Evolutionary conservation across 2,797 vertebrate species (phyloP).

Genomic region (Arctocebus calabarensis): DNA sequence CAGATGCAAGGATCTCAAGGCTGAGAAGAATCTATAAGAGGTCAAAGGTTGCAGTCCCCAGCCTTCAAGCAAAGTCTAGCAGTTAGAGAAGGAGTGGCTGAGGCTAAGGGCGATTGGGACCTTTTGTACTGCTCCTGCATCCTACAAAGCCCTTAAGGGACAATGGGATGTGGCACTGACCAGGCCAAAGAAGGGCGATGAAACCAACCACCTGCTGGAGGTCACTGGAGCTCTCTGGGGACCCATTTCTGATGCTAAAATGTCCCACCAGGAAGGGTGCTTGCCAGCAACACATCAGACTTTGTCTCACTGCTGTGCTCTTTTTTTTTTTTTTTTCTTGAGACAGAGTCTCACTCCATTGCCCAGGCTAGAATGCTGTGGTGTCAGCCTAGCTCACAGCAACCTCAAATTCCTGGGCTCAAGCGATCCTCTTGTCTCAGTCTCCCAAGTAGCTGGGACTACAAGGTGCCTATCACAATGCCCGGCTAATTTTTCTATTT

Average conservation of each 20-base stretch:
- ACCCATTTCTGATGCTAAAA: no score
- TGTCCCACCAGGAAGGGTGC: rapidly evolving
- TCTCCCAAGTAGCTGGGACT: no score
- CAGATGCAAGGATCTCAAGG: background rate
- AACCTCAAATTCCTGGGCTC: no score
- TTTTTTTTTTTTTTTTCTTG: no score
- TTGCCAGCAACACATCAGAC: rapidly evolving
- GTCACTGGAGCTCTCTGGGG: background rate
- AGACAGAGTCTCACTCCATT: no score
- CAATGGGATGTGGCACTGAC: background rate
- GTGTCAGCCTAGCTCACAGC: no score
- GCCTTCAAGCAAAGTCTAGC: background rate
- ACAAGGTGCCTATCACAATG: no score
- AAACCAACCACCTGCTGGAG: background rate
- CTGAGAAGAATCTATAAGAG: background rate
- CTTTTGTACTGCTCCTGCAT: background rate
- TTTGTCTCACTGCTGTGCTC: background rate
- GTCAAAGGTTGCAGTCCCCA: background rate
- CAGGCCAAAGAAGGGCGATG: background rate
- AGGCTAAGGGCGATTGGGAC: background rate
- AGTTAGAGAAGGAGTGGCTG: background rate
- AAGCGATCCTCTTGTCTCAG: no score
- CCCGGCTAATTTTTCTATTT: no score
- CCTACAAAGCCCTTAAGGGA: background rate
- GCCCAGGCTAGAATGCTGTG: no score